A percentile compares a stretch with the other conserved stretches of the same genome.
Conservation (phyloP, 2,888 invertebrate genomes). For the Sussaba pulchella region DNA sequence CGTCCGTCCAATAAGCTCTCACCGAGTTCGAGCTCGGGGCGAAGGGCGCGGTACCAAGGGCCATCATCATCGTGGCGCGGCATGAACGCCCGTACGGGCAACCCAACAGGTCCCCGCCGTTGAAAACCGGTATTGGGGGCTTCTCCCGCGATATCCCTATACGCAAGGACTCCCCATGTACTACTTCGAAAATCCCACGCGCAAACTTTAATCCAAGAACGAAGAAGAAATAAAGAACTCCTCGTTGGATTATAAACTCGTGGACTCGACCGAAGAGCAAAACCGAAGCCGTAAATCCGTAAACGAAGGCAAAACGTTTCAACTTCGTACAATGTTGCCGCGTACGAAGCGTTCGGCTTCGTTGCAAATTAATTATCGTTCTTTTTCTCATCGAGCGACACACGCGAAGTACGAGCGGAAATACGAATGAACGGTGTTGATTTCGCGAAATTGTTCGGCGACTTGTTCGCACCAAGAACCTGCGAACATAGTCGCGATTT, state of each 20-base stretch:
- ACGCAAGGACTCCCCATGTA: constrained; percentile 9
- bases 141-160: neutral
- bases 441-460: constrained; percentile 6
- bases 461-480: neutral
- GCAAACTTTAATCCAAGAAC: constrained; percentile 37
- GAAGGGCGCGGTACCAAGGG: constrained; percentile 67
- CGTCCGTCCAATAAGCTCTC: constrained; percentile 40
- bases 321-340: neutral
- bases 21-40: constrained; percentile 1
- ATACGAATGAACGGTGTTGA: neutral
- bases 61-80: constrained; percentile 30
- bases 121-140: constrained; percentile 43
- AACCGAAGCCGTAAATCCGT: neutral
- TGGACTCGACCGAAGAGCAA: neutral
- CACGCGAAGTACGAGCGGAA: neutral
- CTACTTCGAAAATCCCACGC: constrained; percentile 26
- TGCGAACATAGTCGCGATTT: neutral
- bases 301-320: no score
- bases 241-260: neutral
- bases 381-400: neutral
- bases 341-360: neutral
- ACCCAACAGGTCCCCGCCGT: neutral
- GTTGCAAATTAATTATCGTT: neutral
- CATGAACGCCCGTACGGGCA: neutral
- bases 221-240: constrained; percentile 38